Percentiles rank a stretch among this genome's conserved stretches.
These are phyloP conservation scores for Plectropomus leopardus DNA, from an alignment of 2,113 vertebrate species.

Conservation along the genomic window DNA sequence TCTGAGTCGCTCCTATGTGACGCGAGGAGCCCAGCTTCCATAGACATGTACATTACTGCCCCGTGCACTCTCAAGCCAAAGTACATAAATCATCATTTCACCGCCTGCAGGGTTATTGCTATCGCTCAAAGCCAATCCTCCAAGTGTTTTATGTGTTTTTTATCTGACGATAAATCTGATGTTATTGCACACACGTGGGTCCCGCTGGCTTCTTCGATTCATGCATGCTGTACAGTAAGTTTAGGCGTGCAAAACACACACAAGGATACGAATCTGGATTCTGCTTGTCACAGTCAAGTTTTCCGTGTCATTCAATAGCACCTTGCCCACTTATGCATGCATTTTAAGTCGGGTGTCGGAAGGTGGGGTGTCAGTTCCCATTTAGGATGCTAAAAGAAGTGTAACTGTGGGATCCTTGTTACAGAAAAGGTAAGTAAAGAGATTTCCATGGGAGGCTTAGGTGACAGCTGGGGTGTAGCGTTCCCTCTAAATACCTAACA, in stretches of 20 bases:
- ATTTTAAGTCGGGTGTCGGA: slow-evolving; percentile 46
- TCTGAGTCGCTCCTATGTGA: slow-evolving; percentile 60
- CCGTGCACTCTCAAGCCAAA: slow-evolving; percentile 69
- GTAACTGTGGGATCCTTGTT: slow-evolving; percentile 68
- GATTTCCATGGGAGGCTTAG: slow-evolving; percentile 73
- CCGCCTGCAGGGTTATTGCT: slow-evolving; percentile 79
- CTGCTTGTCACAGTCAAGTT: slow-evolving; percentile 60
- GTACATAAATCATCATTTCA: slow-evolving; percentile 83
- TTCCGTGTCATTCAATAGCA: slow-evolving; percentile 76
- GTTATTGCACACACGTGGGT: slow-evolving; percentile 69
- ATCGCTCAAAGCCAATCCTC: slow-evolving; percentile 79
- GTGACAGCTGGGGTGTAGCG: slow-evolving; percentile 68
- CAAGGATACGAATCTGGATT: slow-evolving; percentile 58
- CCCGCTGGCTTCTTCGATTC: slow-evolving; percentile 28
- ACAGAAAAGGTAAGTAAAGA: slow-evolving; percentile 77
- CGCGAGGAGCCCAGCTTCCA: slow-evolving; percentile 55
- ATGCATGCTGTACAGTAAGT: slow-evolving; percentile 11
- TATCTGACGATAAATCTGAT: slow-evolving; percentile 81
- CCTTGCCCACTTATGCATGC: slow-evolving; percentile 50
- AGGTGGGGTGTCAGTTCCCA: slow-evolving; percentile 64
- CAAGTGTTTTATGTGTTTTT: slow-evolving; percentile 75
- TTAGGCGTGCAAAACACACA: slow-evolving; percentile 1
- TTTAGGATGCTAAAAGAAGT: slow-evolving; percentile 55
- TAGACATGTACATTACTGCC: slow-evolving; percentile 70
- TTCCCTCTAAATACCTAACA: slow-evolving; percentile 80